Evolutionary conservation across 2,797 vertebrate genomes (phyloP).

Genomic region (Enteromius thamalakanensis): DNA sequence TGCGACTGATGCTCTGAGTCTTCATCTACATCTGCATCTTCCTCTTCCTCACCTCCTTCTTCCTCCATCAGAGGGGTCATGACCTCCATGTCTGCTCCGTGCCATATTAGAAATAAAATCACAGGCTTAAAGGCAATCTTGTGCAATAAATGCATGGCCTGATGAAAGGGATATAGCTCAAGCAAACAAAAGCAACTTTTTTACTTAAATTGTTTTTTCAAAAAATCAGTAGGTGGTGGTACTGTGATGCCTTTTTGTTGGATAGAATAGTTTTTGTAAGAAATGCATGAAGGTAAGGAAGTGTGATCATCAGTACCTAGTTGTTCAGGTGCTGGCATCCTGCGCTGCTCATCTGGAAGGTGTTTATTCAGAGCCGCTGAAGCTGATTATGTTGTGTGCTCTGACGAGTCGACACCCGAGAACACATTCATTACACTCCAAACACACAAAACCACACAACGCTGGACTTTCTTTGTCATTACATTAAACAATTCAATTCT

Average conservation of each 20-base stretch:
- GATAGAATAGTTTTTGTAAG: neutral
- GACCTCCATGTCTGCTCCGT: conserved; percentile 82
- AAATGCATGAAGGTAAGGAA: neutral
- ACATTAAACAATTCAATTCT: neutral
- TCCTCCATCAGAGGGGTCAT: conserved; percentile 85
- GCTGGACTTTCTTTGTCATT: neutral
- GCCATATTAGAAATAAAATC: neutral
- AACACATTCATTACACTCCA: neutral
- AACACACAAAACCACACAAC: neutral
- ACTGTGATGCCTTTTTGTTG: too few relatives aligned
- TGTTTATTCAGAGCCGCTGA: conserved; percentile 8
- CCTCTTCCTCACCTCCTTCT: conserved; percentile 67
- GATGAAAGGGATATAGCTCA: neutral
- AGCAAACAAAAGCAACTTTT: too few relatives aligned
- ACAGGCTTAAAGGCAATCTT: neutral
- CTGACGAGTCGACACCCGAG: neutral
- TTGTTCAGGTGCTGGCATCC: conserved; percentile 63
- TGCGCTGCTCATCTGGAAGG: conserved; percentile 55
- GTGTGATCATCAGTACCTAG: conserved; percentile 57
- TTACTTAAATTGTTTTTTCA: neutral
- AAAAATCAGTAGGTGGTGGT: neutral
- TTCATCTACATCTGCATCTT: conserved; percentile 76
- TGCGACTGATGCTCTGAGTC: conserved; percentile 70
- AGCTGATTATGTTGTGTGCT: neutral
- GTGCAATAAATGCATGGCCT: neutral